A percentile compares a stretch with the other conserved stretches of the same genome.
phyloP scores from a whole-genome alignment of 2,797 vertebrate species.

The Perdix hodgsoniae region DNA sequence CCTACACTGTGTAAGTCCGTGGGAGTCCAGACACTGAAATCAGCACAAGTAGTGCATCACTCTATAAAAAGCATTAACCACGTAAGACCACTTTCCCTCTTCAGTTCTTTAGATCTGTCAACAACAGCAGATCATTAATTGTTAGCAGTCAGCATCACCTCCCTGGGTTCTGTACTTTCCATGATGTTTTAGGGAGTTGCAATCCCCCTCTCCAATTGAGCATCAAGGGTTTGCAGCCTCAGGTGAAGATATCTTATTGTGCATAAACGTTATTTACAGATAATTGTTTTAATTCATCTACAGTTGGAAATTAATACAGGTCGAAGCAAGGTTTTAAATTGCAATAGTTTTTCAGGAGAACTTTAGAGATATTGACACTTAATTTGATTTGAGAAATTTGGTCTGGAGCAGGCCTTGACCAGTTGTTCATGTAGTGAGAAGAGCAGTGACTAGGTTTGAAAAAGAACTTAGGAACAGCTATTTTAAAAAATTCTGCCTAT shows the following conservation, averaged over 20 bases:
- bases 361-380: background rate
- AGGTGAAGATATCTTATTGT: background rate
- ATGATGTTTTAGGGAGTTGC: background rate
- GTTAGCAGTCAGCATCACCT: background rate
- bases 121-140: background rate
- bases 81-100: background rate
- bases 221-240: background rate
- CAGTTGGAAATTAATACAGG: background rate
- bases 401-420: background rate
- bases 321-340: background rate
- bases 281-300: background rate
- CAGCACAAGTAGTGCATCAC: background rate
- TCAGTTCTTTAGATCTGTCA: background rate
- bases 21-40: background rate
- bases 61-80: background rate
- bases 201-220: background rate
- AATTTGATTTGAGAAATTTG: background rate
- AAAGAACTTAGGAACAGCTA: background rate
- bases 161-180: background rate
- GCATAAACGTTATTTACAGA: background rate
- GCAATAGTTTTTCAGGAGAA: background rate
- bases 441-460: background rate
- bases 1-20: background rate
- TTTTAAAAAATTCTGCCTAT: background rate
- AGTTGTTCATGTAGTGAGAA: background rate